Base-by-base conservation (phyloP, 2,797 vertebrate species). In the Eulemur albifrons region DNA sequence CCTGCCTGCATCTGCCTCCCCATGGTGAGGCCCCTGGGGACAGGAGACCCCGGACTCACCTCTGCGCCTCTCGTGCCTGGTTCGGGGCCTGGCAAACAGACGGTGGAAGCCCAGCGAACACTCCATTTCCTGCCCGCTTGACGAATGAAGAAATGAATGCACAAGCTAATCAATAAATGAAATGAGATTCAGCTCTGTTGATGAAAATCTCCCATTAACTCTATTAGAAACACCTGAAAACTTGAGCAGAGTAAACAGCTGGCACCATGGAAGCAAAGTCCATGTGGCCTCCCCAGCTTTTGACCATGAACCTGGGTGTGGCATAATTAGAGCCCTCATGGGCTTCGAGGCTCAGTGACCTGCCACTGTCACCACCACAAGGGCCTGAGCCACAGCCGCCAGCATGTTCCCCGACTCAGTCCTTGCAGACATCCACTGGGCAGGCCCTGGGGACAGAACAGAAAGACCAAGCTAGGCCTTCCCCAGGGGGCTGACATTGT, bases 291-390 rank as follows among this genome's bases (percentile, higher is more conserved):
- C 59, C 67, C 50, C 0, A 0, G 0, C 21, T 45, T 23, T 63
- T n/a, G 27, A 8, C 6, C 54, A 1, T 32, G 13, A 23, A 50
- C 27, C 45, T 63, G 69, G 43, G 32, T 1, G 1, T 12, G 21
- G 0, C 4, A 0, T 13, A 1, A 13, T 32, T 14, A n/a, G 0
- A 57, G 48, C 35, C 43, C 1, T 43, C 0, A 1, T 5, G 40
- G n/a, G 65, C 25, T 57, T 89, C 27, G 5, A 6, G 0, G 11
- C 21, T 59, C 43, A n/a, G 61, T 0, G 7, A 27, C 52, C 15
- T 0, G 13, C 14, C 20, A 0, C 13, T 4, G 0, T 14, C 18
- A 48, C 85, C 30, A 20, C 27, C 90, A 23, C 35, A 1, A 10
- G 50, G 45, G 25, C 48, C 48, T 14, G 35, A 85, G 21, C 32